Evolutionary conservation across 2,888 invertebrate genomes (phyloP).

Genomic region (Apamea monoglypha): DNA sequence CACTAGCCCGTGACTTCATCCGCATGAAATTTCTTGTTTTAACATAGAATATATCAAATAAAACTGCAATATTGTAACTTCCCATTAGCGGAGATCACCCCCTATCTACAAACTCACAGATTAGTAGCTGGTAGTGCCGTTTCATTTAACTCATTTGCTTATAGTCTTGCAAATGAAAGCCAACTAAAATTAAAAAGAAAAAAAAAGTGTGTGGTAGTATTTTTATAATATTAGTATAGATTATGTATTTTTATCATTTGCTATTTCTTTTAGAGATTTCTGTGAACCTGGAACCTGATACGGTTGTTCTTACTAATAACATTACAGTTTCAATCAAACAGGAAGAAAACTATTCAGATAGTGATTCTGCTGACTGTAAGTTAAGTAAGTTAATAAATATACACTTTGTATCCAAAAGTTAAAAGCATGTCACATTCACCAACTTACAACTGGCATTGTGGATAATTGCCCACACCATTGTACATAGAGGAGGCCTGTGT

Average conservation of each 20-base stretch:
- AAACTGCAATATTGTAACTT: background rate
- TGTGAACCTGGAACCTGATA: background rate
- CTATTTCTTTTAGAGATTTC: conserved; percentile 6
- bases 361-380: conserved; percentile 19
- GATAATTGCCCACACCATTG: background rate
- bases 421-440: background rate
- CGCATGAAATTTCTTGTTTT: background rate
- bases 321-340: conserved; percentile 2
- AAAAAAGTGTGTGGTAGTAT: background rate
- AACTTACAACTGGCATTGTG: background rate
- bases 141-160: too few relatives aligned
- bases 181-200: too few relatives aligned
- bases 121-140: background rate
- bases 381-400: background rate
- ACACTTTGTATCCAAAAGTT: background rate
- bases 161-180: too few relatives aligned
- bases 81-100: background rate
- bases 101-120: background rate
- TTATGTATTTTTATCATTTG: background rate
- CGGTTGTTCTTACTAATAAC: background rate
- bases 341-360: conserved; percentile 17
- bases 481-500: background rate
- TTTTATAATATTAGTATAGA: background rate
- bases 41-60: background rate
- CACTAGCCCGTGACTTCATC: accelerated